Percentiles rank a stretch among this genome's conserved stretches.
Evolutionary conservation across 2,797 vertebrate genomes (phyloP).

Genomic region (Gambusia yucatana): DNA sequence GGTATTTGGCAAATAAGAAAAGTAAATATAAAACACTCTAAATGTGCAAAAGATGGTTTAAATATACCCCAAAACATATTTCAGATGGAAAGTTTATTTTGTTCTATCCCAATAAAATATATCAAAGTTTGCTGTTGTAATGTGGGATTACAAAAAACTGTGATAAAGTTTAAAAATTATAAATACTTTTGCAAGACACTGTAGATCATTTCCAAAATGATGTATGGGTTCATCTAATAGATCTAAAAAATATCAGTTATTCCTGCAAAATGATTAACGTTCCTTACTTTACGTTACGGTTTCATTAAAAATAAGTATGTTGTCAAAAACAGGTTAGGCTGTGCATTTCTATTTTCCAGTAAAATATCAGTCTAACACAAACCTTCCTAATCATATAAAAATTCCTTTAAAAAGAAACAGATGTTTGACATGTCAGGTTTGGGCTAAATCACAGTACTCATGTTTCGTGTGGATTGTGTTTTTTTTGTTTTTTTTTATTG

Average conservation of each 20-base stretch:
- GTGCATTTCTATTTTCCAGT: background rate
- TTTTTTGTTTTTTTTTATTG: constrained; percentile 28
- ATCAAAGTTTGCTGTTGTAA: too few relatives aligned
- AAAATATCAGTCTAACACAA: background rate
- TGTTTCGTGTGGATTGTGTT: constrained; percentile 10
- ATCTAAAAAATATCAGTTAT: background rate
- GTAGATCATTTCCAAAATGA: background rate
- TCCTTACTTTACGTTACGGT: background rate
- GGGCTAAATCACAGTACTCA: constrained; percentile 23
- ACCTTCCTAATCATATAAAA: background rate
- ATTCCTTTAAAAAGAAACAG: constrained; percentile 1
- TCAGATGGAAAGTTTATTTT: too few relatives aligned
- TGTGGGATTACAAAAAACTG: too few relatives aligned
- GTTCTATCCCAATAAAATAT: too few relatives aligned
- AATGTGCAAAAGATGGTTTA: background rate
- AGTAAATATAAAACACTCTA: background rate
- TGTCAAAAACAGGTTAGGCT: background rate
- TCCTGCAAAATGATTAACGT: background rate
- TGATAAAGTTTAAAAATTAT: background rate
- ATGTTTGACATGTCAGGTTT: constrained; percentile 12
- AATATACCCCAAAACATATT: background rate
- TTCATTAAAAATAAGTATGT: too few relatives aligned
- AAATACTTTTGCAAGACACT: background rate
- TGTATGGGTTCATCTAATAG: background rate
- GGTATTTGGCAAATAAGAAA: background rate